These are phyloP conservation scores for Lycocorax pyrrhopterus DNA, from an alignment of 2,113 vertebrate genomes.

Conservation along the genomic window DNA sequence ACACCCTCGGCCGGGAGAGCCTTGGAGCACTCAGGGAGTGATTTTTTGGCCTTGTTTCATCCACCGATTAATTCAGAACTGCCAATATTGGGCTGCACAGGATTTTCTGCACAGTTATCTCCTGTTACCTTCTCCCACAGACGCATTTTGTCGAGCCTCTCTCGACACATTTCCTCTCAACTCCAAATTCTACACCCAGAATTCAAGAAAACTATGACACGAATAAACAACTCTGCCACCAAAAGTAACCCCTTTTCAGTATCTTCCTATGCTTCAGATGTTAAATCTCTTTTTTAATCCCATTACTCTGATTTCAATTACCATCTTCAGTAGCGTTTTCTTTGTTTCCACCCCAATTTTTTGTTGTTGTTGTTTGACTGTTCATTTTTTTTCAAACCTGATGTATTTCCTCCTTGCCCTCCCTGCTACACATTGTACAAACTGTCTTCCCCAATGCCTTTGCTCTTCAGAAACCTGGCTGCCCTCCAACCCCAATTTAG, in stretches of 20 bases:
- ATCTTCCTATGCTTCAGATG: not conserved
- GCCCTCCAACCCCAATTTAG: slow-evolving; percentile 18
- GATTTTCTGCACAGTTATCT: not conserved
- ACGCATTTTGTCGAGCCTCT: not conserved
- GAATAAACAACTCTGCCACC: not conserved
- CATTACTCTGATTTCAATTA: not conserved
- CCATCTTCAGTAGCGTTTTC: not conserved
- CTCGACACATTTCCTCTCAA: not conserved
- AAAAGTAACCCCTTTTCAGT: not conserved
- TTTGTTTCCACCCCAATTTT: not conserved
- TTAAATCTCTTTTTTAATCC: not conserved
- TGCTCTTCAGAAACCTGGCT: not conserved
- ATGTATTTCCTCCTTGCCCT: not conserved
- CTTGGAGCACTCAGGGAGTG: not conserved
- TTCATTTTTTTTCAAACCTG: fast-evolving
- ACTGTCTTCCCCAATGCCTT: not conserved
- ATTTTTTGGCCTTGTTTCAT: not conserved
- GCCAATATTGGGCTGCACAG: not conserved
- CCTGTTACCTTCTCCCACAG: not conserved
- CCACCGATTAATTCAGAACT: not conserved
- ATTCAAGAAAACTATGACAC: not conserved
- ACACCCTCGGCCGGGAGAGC: not conserved
- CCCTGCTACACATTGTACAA: not conserved
- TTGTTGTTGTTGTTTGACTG: not conserved
- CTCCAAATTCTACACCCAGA: not conserved